Base-by-base conservation (phyloP, 2,888 invertebrate species). In the Protonemura montana region DNA sequence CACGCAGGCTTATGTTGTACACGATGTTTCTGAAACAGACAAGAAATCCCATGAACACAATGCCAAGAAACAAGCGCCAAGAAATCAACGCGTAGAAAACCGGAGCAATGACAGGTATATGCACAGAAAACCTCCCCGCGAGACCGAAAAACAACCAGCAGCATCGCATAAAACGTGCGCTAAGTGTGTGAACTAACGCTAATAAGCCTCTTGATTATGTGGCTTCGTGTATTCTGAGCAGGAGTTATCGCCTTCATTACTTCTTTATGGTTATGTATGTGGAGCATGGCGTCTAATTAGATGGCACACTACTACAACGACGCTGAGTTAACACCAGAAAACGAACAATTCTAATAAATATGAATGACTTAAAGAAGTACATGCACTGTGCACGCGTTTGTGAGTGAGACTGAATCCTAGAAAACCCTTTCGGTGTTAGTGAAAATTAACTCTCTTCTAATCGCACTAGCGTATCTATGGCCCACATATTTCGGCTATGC, bases 1-100 rank as follows among this genome's bases (percentile, higher is more conserved):
- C 96, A 91, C 94, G 94, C 89, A 97, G 93, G 91, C 97, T 98
- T 91, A 98, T 94, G 92, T 98, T 98, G 93, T 97, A 98, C 89
- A 98, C 95, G 89, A 95, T 94, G 92, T 98, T 98, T 92, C 98
- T 97, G 94, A 88, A 93, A 93, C 88, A 89, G 91, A 90, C 90
- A 86, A 30, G 28, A 30, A 82, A 25, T 42, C 83, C 25, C 41
- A 83, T 83, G 42, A 83, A 59, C 83, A 83, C 42, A 59, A 84
- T 26, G 42, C 82, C 30, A 25, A 30, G 82, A 3, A 30, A 35
- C n/a, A 42, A 3, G 30, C 81, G 27, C 35, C 35, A 29, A 29
- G 81, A 30, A 59, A 59, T 59, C 59, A 59, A 59, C 59, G 59
- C 13, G 59, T n/a, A 21, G 6, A 2, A 78, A 26, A 78, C 78